Conservation (phyloP, 1,140 invertebrate species). For the Glossosoma conforme region DNA sequence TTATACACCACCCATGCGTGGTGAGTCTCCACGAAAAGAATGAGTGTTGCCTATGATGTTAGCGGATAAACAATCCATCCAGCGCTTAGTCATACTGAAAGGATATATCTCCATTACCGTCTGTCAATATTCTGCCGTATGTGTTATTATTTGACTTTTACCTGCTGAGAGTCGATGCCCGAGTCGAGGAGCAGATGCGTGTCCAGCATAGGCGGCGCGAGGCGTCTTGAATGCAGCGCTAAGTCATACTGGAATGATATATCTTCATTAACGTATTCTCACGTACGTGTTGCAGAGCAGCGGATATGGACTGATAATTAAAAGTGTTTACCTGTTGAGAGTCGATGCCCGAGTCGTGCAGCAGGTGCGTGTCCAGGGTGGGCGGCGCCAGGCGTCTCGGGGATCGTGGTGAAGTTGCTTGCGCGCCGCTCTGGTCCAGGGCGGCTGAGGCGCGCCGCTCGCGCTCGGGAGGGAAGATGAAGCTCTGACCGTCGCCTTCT, state of each 20-base stretch:
- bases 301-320: neutral
- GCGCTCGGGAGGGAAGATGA: constrained; percentile 56
- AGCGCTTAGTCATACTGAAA: no score
- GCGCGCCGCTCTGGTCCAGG: constrained; percentile 27
- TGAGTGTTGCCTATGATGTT: no score
- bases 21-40: no score
- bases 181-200: constrained; percentile 46
- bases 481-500: constrained; percentile 63
- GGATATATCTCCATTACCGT: no score
- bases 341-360: constrained; percentile 60
- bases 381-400: constrained; percentile 9
- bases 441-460: constrained; percentile 34
- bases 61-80: no score
- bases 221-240: no score
- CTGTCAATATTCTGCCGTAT: no score
- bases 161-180: constrained; percentile 67
- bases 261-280: no score
- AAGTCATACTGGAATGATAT: no score
- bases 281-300: no score
- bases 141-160: no score
- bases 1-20: no score
- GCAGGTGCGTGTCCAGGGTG: constrained; percentile 33
- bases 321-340: constrained; percentile 63
- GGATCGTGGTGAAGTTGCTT: constrained; percentile 11
- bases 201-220: constrained; percentile 26